phyloP scores from a whole-genome alignment of 2,113 vertebrate species.

The Lophius piscatorius region DNA sequence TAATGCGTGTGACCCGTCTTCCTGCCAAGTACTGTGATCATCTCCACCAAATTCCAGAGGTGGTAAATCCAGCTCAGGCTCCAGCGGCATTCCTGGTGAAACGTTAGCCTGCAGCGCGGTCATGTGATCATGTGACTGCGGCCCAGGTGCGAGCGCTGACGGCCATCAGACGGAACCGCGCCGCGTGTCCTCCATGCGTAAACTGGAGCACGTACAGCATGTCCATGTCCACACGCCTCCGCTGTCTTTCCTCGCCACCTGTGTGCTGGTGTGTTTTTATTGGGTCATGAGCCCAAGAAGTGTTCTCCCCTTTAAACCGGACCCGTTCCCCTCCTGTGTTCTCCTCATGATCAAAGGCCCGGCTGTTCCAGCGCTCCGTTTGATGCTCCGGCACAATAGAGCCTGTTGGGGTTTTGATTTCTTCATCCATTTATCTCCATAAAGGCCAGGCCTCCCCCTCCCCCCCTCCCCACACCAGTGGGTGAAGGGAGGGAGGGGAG shows the following conservation, averaged over 20 bases:
- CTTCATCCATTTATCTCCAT: conserved; percentile 60
- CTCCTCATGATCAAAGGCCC: conserved; percentile 70
- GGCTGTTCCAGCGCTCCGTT: conserved; percentile 53
- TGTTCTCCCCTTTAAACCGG: conserved; percentile 34
- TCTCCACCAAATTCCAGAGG: conserved; percentile 17
- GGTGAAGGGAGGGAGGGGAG: conserved; percentile 2
- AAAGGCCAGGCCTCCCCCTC: conserved; percentile 45
- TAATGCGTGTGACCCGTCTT: background rate
- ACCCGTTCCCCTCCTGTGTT: conserved; percentile 31
- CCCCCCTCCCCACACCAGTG: conserved; percentile 15
- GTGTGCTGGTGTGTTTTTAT: conserved; percentile 54
- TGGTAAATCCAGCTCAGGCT: too few species aligned
- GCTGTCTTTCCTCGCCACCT: conserved; percentile 51
- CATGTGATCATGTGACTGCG: conserved; percentile 46
- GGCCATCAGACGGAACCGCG: too few species aligned
- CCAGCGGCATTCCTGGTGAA: conserved; percentile 44
- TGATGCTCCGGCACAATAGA: conserved; percentile 67
- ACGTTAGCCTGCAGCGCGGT: conserved; percentile 34
- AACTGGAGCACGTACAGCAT: conserved; percentile 15
- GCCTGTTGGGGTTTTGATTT: conserved; percentile 71
- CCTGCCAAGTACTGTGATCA: conserved; percentile 11
- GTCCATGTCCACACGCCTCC: conserved; percentile 13
- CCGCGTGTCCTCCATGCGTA: conserved; percentile 37
- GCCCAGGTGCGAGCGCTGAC: conserved; percentile 58
- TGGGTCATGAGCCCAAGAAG: conserved; percentile 47